Evolutionary conservation across 1,140 invertebrate species (phyloP).

Genomic region (Sarcophaga peregrina): DNA sequence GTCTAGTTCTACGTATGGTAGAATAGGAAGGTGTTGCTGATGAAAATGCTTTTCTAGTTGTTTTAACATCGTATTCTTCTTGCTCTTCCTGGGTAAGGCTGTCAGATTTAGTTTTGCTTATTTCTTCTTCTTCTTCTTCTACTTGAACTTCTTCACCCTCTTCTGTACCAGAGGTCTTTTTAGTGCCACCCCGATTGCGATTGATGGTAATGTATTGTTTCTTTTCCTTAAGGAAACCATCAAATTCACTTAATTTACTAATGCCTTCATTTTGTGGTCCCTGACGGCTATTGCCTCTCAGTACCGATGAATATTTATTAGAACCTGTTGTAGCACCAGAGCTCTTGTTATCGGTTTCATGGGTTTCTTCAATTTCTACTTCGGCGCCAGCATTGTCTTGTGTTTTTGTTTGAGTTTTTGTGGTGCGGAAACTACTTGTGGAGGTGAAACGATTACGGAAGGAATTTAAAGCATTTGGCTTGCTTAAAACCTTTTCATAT

Average conservation of each 20-base stretch:
- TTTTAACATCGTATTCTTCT: constrained; percentile 46
- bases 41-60: constrained; percentile 48
- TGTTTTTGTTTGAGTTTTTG: constrained; percentile 28
- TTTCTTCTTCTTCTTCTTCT: constrained; percentile 61
- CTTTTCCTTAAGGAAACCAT: constrained; percentile 66
- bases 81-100: constrained; percentile 63
- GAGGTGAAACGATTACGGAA: constrained; percentile 54
- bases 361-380: not conserved
- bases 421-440: constrained; percentile 40
- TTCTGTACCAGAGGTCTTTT: constrained; percentile 52
- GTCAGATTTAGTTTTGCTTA: constrained; percentile 51
- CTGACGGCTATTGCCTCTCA: constrained; percentile 71
- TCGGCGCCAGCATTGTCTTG: constrained; percentile 36
- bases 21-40: constrained; percentile 72
- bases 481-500: constrained; percentile 76
- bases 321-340: constrained; percentile 41
- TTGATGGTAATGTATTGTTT: constrained; percentile 71
- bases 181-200: constrained; percentile 59
- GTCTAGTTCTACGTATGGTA: constrained; percentile 73
- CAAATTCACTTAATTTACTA: constrained; percentile 69
- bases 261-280: constrained; percentile 80
- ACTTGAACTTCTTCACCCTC: constrained; percentile 54
- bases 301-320: constrained; percentile 64
- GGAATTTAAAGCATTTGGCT: constrained; percentile 61
- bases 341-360: constrained; percentile 29